Evolutionary conservation across 2,888 invertebrate genomes (phyloP), one percentile per base, ranked within the genome.

Genomic region (Coecobrya sp.): DNA sequence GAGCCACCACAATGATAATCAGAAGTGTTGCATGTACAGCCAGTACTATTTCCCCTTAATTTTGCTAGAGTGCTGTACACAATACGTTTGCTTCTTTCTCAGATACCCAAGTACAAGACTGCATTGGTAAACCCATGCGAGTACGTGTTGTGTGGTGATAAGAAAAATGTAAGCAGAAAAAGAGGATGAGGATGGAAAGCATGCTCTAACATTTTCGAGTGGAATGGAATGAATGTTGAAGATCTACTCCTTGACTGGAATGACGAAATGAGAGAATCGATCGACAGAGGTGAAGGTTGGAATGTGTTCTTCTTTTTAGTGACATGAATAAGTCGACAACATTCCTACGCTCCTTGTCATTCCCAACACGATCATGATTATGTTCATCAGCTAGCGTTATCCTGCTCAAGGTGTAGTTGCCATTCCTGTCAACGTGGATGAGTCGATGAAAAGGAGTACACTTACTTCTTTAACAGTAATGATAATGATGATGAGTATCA

Each of bases 241-340:
- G 59, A 59, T 59, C 59, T 59, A 22, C 59, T 59, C 22, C 7
- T 65, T 65, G 25, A 65, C 25, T 65, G n/a, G 65, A 65, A 65
- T 65, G 65, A 65, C 65, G 16, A 65, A 25, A 27, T 27, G 27
- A 25, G 65, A 5, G 65, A 65, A 65, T 65, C 65, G 65, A 65
- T 65, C 22, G 65, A 65, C 25, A 27, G 65, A 65, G 65, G 65
- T 65, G 65, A 27, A 65, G 27, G 65, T 27, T 25, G 22, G 65
- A 65, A 27, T 65, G 65, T 25, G 7, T 65, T 65, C 22, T 25
- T 65, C n/a, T n/a, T 22, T 65, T 25, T 1, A 16, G 27, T 65
- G 65, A 65, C 65, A 65, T 25, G 65, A 65, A 25, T 65, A 65
- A n/a, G 19, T 55, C n/a, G 55, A 55, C 55, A 55, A 19, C 55